These are phyloP conservation scores for Aurelia sp. DNA, from an alignment of 30 jellyfish, hydroid and myxozoan species.

Conservation along the genomic window DNA sequence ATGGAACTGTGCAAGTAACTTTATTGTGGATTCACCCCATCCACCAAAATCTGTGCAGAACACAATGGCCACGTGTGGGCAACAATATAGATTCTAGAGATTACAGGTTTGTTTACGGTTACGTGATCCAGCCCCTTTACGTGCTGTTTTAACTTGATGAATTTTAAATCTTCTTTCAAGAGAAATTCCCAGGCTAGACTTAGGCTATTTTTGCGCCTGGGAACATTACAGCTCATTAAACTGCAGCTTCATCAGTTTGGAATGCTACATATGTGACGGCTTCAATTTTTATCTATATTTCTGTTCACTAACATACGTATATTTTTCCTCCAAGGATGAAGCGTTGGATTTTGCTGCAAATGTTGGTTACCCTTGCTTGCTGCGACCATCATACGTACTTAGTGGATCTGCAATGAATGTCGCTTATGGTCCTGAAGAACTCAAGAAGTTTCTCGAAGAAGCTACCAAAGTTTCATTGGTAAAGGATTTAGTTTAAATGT, in stretches of 20 bases:
- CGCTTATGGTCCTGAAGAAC: conserved; percentile 74
- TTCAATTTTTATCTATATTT: neutral
- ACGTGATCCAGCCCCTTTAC: too few species aligned
- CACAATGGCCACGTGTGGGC: too few species aligned
- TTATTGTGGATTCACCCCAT: too few species aligned
- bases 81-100: too few species aligned
- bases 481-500: too few species aligned
- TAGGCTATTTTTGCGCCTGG: too few species aligned
- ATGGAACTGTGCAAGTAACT: too few species aligned
- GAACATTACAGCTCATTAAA: neutral
- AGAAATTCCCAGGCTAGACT: too few species aligned
- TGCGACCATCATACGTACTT: conserved; percentile 77
- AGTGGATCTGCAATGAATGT: conserved; percentile 85
- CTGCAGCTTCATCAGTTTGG: neutral
- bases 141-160: too few species aligned
- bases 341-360: conserved; percentile 75
- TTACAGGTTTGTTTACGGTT: too few species aligned
- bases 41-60: too few species aligned
- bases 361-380: conserved; percentile 77
- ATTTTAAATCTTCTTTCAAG: too few species aligned
- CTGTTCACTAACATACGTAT: neutral
- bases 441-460: conserved; percentile 60
- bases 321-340: conserved; percentile 32
- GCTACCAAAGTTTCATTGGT: conserved; percentile 75
- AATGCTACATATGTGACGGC: neutral